These are phyloP conservation scores for Battus philenor DNA, from an alignment of 1,140 invertebrate genomes.

Conservation along the genomic window DNA sequence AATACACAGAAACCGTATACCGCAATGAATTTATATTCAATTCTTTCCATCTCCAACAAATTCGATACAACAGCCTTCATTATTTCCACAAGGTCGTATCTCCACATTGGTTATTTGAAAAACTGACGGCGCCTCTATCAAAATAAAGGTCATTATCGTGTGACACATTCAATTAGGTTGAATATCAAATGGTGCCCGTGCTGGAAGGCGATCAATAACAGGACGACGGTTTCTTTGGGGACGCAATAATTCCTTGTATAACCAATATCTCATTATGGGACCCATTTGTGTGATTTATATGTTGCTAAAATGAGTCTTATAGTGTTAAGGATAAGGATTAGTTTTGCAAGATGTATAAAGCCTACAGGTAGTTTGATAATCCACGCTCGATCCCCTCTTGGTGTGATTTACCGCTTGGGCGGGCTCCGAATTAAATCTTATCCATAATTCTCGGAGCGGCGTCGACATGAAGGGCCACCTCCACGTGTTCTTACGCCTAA, in stretches of 20 bases:
- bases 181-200: neutral
- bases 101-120: neutral
- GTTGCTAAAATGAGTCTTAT: constrained; percentile 10
- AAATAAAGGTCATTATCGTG: constrained; percentile 7
- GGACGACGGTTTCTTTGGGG: constrained; percentile 21
- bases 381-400: constrained; percentile 20
- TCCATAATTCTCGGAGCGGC: constrained; percentile 38
- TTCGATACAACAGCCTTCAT: neutral
- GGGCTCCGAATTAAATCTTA: constrained; percentile 37
- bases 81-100: neutral
- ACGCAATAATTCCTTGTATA: constrained; percentile 32
- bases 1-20: constrained; percentile 10
- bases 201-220: constrained; percentile 12
- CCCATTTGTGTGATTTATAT: constrained; percentile 9
- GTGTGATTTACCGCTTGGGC: constrained; percentile 41
- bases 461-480: constrained; percentile 26
- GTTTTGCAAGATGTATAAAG: constrained; percentile 21
- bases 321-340: constrained; percentile 14
- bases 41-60: neutral
- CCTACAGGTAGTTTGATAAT: constrained; percentile 21
- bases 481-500: constrained; percentile 30
- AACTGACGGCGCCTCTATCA: neutral
- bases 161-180: constrained; percentile 1
- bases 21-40: neutral
- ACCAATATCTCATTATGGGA: constrained; percentile 31